Evolutionary conservation across 2,797 vertebrate genomes (phyloP), one percentile per base, ranked within the genome.

Genomic region (Pantherophis vulpinus): DNA sequence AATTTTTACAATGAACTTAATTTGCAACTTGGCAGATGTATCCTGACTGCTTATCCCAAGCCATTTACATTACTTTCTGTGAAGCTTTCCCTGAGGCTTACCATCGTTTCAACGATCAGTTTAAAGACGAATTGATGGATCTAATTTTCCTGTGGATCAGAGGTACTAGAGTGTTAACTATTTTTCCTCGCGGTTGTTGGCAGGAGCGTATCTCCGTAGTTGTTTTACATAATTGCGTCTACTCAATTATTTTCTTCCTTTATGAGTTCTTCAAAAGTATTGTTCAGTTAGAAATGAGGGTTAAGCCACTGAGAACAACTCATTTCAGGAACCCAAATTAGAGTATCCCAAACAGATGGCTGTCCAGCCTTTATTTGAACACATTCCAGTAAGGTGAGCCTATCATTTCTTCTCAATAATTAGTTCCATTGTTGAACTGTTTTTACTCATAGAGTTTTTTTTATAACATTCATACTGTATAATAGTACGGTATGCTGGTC

Each of bases 111-210:
- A 95, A 95, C 96, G 94, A 96, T 94, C 93, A 94, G 90, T 97
- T 97, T 95, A 97, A 96, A 94, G 94, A 96, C 91, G 94, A 96
- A 63, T 91, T 96, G 91, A 92, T 97, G 92, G 96, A 96, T 90
- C 95, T 94, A 60, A 94, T 97, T 95, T 97, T 94, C 91, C 94
- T 97, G 55, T 98, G 97, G 97, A 54, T 97, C 91, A 97, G 96
- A 98, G 96, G 96, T 98, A 97, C 91, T 95, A 54, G 6, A 93
- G 54, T 1, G 23, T 91, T 89, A 91, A 94, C 92, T 61, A 92
- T 88, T 29, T 56, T 56, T 13, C 2, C 58, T 92, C 90, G 58
- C 47, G 56, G 47, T 83, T 12, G 47, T 25, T 90, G 88, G 61
- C 86, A 29, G 70, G 83, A 18, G 70, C 25, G 54, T 54, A 58